phyloP scores from a whole-genome alignment of 1,140 invertebrate genomes.

The Drosophila subpulchrella region DNA sequence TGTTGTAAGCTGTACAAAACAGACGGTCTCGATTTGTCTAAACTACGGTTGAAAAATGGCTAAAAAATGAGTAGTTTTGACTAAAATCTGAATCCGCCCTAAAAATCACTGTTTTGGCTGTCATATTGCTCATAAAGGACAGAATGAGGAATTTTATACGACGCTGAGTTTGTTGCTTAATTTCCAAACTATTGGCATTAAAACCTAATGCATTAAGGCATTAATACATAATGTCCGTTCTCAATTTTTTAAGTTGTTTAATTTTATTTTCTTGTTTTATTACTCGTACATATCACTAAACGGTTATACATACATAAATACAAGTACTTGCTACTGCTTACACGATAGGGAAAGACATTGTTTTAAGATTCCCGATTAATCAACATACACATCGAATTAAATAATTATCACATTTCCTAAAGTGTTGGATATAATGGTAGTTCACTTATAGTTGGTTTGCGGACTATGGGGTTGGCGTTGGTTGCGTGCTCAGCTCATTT shows the following conservation, averaged over 20 bases:
- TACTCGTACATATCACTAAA: conserved; percentile 11
- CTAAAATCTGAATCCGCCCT: no score
- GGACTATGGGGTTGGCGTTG: conserved; percentile 35
- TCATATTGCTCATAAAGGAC: no score
- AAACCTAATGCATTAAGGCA: no score
- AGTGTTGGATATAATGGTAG: conserved; percentile 32
- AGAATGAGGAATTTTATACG: no score
- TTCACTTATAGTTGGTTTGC: conserved; percentile 41
- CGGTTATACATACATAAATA: conserved; percentile 39
- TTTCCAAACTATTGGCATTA: no score
- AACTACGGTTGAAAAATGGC: no score
- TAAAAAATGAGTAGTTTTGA: no score
- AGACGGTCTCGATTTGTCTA: no score
- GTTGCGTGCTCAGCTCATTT: conserved; percentile 13
- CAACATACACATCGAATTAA: conserved; percentile 36
- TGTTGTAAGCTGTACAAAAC: no score
- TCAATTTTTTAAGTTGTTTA: not conserved
- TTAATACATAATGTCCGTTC: no score
- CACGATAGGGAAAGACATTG: conserved; percentile 12
- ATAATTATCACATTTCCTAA: conserved; percentile 79
- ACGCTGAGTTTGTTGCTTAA: no score
- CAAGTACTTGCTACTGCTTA: conserved; percentile 26
- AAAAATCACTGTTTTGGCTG: no score
- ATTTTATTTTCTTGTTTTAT: conserved; percentile 21
- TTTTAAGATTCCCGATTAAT: conserved; percentile 17